phyloP scores from a whole-genome alignment of 1,140 invertebrate species.

The Drosophila jambulina region DNA sequence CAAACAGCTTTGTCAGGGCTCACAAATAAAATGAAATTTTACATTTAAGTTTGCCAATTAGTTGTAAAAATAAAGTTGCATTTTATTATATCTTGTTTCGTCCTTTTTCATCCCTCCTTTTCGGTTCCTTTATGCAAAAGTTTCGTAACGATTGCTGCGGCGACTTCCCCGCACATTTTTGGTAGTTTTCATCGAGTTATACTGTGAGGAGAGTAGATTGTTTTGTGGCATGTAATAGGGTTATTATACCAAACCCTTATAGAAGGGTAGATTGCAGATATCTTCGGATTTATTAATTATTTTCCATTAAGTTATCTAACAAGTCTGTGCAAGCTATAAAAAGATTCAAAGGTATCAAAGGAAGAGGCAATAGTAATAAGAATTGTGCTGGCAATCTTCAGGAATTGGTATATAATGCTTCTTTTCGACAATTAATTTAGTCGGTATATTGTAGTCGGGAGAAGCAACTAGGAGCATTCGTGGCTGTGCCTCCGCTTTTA shows the following conservation, averaged over 20 bases:
- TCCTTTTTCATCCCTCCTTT: slow-evolving; percentile 6
- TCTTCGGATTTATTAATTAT: not conserved
- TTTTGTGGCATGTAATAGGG: slow-evolving; percentile 10
- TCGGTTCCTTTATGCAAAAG: slow-evolving; percentile 43
- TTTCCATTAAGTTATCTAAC: not conserved
- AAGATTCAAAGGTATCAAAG: not conserved
- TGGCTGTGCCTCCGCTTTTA: slow-evolving; percentile 39
- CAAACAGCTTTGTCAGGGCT: slow-evolving; percentile 71
- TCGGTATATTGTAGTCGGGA: slow-evolving; percentile 31
- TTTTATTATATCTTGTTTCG: slow-evolving; percentile 45
- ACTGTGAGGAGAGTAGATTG: not conserved
- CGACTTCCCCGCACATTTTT: slow-evolving; percentile 74
- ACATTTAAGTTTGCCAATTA: slow-evolving; percentile 85
- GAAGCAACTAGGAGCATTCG: not conserved
- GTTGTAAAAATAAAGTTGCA: slow-evolving; percentile 82
- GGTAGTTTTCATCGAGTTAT: slow-evolving; percentile 51
- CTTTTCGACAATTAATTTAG: not conserved
- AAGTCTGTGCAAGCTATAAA: not conserved
- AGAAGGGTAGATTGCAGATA: not conserved
- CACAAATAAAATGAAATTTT: slow-evolving; percentile 82
- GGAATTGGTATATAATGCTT: no score
- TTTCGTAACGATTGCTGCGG: slow-evolving; percentile 74
- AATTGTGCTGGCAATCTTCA: no score
- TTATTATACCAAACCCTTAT: not conserved
- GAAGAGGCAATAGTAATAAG: not conserved